Base-by-base conservation (phyloP, 2,888 invertebrate genomes). In the Drosophila anomalata region DNA sequence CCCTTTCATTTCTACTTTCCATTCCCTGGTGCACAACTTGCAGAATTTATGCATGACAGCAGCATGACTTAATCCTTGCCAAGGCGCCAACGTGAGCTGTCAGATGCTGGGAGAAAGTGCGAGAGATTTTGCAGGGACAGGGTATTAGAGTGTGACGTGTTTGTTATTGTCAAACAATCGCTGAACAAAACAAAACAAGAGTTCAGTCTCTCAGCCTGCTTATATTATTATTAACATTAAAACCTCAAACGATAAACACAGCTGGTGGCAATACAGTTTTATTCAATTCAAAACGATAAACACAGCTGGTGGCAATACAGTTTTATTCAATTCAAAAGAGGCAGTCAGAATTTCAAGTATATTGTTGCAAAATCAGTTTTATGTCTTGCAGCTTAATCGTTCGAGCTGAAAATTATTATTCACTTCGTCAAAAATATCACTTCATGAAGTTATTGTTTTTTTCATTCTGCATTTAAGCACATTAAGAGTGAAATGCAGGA, bases 31-130 rank as follows among this genome's bases (percentile, higher is more conserved):
- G 75, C 72, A 73, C 68, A 77, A 77, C 79, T 79, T 82, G 82
- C 82, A 54, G 73, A 84, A 81, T 83, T 81, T 81, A 83, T 81
- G 80, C 80, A 83, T 78, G 80, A 77, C 73, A 75, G 77, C 73
- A 70, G 55, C 75, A 60, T 47, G 71, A 70, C 75, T 75, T 81
- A 81, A 81, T 81, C 84, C 80, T 66, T 62, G 52, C 66, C 77
- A 65, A 80, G 80, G 66, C 72, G 72, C 52, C 62, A 60, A 72
- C 78, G 82, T 75, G 72, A 62, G 78, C 57, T 78, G 72, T 69
- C 76, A 72, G 76, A 62, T 77, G 57, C 31, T 46, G 56, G 41
- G 36, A 39, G 63, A 41, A 62, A 62, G 52, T 65, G 39, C 47
- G 31, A 47, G 31, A 20, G 58, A 48, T 62, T 50, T 66, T 17